These are phyloP conservation scores for Apocrypta bakeri DNA, from an alignment of 1,140 invertebrate species.

Conservation along the genomic window DNA sequence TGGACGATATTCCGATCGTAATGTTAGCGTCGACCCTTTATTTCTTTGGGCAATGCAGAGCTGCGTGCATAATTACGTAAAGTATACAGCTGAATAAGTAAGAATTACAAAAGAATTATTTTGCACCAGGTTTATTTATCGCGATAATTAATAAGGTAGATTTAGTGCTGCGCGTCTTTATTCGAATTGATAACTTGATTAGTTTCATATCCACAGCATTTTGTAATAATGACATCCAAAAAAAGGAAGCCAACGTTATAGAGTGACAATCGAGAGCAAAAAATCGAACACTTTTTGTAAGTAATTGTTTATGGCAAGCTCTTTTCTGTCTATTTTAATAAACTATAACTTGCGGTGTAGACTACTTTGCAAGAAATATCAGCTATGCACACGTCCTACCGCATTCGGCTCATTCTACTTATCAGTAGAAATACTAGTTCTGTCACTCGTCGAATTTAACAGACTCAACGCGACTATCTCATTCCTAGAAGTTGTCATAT, in stretches of 20 bases:
- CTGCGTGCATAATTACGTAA: neutral
- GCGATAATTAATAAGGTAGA: neutral
- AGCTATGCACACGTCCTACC: neutral
- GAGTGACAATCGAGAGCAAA: neutral
- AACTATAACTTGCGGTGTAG: neutral
- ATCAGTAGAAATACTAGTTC: slow-evolving; percentile 2
- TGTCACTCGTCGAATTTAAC: neutral
- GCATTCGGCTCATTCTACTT: neutral
- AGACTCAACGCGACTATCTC: no score
- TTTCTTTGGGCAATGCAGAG: neutral
- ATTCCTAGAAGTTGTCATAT: neutral
- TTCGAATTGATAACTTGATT: neutral
- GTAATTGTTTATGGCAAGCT: no score
- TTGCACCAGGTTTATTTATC: neutral
- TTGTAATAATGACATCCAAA: no score
- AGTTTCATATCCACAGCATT: no score
- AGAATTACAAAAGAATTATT: slow-evolving; percentile 29
- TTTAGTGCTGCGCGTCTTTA: neutral
- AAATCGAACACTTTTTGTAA: neutral
- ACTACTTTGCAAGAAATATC: no score
- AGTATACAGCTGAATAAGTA: slow-evolving; percentile 1
- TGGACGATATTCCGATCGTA: neutral
- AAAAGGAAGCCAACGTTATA: no score
- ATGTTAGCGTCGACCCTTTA: neutral
- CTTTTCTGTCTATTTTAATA: neutral